Percentiles rank a stretch among this genome's conserved stretches.
Conservation (phyloP, 2,797 vertebrate genomes). For the Mallotus villosus region DNA sequence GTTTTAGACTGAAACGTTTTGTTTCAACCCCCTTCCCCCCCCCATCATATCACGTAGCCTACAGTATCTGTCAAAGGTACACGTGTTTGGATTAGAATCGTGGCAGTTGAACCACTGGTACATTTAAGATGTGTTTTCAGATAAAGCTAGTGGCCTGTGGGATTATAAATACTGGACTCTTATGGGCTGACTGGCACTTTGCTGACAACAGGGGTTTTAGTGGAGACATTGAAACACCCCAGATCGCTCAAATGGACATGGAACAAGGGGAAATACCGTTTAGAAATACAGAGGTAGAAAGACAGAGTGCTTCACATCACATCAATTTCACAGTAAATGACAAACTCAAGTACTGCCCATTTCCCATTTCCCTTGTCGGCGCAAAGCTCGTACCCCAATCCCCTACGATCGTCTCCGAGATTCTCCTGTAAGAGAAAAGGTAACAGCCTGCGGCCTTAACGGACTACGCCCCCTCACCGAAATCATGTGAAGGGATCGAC, state of each 20-base stretch:
- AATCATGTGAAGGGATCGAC: too few species aligned
- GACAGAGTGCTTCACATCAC: background rate
- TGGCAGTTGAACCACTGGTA: background rate
- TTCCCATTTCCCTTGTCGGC: too few species aligned
- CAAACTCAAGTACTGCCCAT: too few species aligned
- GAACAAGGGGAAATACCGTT: background rate
- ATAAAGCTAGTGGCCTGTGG: background rate
- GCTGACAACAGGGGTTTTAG: background rate
- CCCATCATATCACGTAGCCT: background rate
- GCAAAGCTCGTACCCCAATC: too few species aligned
- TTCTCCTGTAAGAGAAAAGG: too few species aligned
- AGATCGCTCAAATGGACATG: background rate
- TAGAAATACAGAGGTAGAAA: background rate
- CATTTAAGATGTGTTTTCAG: background rate
- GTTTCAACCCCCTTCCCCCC: too few species aligned
- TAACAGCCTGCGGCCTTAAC: too few species aligned
- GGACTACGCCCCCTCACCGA: too few species aligned
- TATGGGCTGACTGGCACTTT: background rate
- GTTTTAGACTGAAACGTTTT: too few species aligned
- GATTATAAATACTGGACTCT: background rate
- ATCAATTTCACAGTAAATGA: too few species aligned
- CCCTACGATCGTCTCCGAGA: too few species aligned
- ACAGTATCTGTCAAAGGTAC: background rate
- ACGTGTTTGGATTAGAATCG: background rate
- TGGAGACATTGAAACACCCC: background rate